These are phyloP conservation scores for Pycnonotus jocosus DNA, from an alignment of 2,113 vertebrate species.

Conservation along the genomic window DNA sequence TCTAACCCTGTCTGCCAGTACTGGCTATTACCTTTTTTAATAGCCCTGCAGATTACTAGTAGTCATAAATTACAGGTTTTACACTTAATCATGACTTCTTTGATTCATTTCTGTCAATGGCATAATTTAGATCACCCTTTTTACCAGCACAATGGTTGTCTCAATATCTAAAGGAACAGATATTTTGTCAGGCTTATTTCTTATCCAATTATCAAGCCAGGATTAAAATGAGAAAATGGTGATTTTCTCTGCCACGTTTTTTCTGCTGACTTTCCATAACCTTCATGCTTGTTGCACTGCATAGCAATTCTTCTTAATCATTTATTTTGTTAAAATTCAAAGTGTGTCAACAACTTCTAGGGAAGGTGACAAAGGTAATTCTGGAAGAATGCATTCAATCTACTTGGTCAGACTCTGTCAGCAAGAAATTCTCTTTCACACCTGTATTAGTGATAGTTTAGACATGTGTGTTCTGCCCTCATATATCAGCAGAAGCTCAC, in stretches of 20 bases:
- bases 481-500: neutral
- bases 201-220: neutral
- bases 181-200: neutral
- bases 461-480: neutral
- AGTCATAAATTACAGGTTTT: neutral
- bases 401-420: neutral
- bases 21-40: neutral
- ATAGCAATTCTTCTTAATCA: neutral
- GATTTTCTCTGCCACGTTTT: neutral
- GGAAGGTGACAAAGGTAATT: neutral
- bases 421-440: neutral
- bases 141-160: neutral
- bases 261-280: neutral
- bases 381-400: neutral
- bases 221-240: neutral
- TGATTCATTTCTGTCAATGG: neutral
- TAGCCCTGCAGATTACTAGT: neutral
- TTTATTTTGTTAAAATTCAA: conserved; percentile 8
- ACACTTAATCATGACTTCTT: neutral
- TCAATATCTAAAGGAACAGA: neutral
- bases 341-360: neutral
- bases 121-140: neutral
- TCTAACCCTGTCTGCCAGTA: neutral
- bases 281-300: neutral
- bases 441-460: neutral